Conservation (phyloP, 1,140 invertebrate species). For the Plodia interpunctella region DNA sequence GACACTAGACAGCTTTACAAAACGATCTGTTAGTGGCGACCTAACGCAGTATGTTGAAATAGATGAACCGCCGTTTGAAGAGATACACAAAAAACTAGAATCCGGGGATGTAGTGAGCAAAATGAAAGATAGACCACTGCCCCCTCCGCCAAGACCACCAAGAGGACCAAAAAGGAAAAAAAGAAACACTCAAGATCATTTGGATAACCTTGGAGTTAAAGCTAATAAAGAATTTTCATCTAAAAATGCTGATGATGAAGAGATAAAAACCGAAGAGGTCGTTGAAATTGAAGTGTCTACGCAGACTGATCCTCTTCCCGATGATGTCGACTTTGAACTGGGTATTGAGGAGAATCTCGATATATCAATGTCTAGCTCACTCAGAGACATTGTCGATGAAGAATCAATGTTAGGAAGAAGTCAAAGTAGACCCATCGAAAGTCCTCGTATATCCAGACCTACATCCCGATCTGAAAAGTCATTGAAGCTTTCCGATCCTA, state of each 20-base stretch:
- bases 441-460: constrained; percentile 64
- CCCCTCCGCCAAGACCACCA: constrained; percentile 88
- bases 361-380: constrained; percentile 63
- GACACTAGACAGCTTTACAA: constrained; percentile 58
- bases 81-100: constrained; percentile 78
- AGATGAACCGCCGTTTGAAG: constrained; percentile 76
- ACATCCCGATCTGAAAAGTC: constrained; percentile 71
- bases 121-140: constrained; percentile 88
- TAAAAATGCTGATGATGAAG: constrained; percentile 19
- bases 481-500: constrained; percentile 76
- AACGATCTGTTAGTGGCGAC: constrained; percentile 68
- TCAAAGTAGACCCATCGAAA: constrained; percentile 39
- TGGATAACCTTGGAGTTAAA: constrained; percentile 36
- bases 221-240: constrained; percentile 21
- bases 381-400: constrained; percentile 61
- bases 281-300: constrained; percentile 85
- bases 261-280: constrained; percentile 42
- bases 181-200: constrained; percentile 45
- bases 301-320: constrained; percentile 88
- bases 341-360: constrained; percentile 76
- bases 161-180: constrained; percentile 75
- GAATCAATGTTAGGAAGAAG: constrained; percentile 52
- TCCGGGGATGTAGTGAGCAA: constrained; percentile 85
- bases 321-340: constrained; percentile 84
- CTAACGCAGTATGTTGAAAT: constrained; percentile 80